These are phyloP conservation scores for Gorsachius magnificus DNA, from an alignment of 2,797 vertebrate species.

Conservation along the genomic window DNA sequence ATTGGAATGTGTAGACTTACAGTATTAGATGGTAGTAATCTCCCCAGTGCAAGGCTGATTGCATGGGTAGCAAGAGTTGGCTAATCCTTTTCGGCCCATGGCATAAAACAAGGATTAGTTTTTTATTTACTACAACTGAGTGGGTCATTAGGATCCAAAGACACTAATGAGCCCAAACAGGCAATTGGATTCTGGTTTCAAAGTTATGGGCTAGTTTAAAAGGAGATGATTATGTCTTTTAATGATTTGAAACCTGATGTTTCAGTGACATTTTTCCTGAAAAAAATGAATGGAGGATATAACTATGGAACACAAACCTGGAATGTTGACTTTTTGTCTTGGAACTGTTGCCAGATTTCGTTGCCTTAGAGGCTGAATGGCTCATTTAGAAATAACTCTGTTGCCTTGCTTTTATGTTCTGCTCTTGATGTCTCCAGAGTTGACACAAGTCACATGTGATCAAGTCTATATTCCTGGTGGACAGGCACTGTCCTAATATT, in stretches of 20 bases:
- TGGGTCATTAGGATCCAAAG: slow-evolving; percentile 71
- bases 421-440: slow-evolving; percentile 82
- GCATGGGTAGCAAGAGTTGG: slow-evolving; percentile 63
- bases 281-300: background rate
- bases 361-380: slow-evolving; percentile 74
- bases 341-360: slow-evolving; percentile 49
- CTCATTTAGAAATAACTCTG: slow-evolving; percentile 75
- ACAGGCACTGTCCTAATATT: slow-evolving; percentile 79
- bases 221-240: slow-evolving; percentile 29
- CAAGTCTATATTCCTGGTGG: slow-evolving; percentile 83
- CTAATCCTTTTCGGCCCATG: slow-evolving; percentile 69
- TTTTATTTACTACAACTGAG: slow-evolving; percentile 71
- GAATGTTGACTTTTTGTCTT: slow-evolving; percentile 47
- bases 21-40: slow-evolving; percentile 66
- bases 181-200: slow-evolving; percentile 67
- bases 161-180: slow-evolving; percentile 68
- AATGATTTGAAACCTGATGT: slow-evolving; percentile 27
- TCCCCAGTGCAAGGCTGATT: slow-evolving; percentile 48
- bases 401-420: slow-evolving; percentile 70
- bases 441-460: slow-evolving; percentile 93
- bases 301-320: slow-evolving; percentile 36
- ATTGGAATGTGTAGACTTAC: slow-evolving; percentile 70
- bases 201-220: slow-evolving; percentile 38
- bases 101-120: slow-evolving; percentile 74
- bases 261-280: background rate